Percentiles rank a stretch among this genome's conserved stretches.
Conservation (phyloP, 30 jellyfish, hydroid and myxozoan species). For the Aurelia coerulea region DNA sequence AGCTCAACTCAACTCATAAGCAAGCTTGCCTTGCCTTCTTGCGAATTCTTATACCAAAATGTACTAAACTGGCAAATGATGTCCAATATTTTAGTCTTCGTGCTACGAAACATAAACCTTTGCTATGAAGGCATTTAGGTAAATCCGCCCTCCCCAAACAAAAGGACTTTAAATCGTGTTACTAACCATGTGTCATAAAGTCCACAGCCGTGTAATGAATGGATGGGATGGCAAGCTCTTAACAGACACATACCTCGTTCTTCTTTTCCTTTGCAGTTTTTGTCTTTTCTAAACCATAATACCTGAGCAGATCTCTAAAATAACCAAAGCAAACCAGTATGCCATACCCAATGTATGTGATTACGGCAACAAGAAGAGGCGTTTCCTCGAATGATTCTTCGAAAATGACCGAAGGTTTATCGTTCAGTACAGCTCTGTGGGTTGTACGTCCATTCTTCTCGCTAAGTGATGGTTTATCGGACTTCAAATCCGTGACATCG, state of each 20-base stretch:
- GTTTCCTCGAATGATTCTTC: constrained; percentile 89
- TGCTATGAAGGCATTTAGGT: no score
- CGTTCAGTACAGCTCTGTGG: not conserved
- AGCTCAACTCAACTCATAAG: no score
- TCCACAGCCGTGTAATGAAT: no score
- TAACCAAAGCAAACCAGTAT: constrained; percentile 89
- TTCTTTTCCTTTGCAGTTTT: constrained; percentile 94
- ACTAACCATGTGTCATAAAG: no score
- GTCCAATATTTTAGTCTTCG: no score
- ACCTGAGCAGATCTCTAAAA: constrained; percentile 84
- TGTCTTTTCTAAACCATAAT: constrained; percentile 79
- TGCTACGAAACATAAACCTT: no score
- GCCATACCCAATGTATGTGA: constrained; percentile 96
- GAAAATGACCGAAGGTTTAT: constrained; percentile 12
- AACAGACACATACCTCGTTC: constrained; percentile 61
- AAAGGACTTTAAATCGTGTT: no score
- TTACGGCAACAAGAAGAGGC: constrained; percentile 92
- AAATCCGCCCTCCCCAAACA: no score
- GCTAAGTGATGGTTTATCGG: not conserved
- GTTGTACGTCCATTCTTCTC: not conserved
- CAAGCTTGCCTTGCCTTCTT: no score
- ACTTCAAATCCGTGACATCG: constrained; percentile 11
- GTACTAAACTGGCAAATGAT: no score
- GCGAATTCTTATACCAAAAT: no score
- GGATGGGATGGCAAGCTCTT: no score